Percentiles rank a stretch among this genome's conserved stretches.
Evolutionary conservation across 1,140 invertebrate species (phyloP).

Genomic region (Papilio machaon): DNA sequence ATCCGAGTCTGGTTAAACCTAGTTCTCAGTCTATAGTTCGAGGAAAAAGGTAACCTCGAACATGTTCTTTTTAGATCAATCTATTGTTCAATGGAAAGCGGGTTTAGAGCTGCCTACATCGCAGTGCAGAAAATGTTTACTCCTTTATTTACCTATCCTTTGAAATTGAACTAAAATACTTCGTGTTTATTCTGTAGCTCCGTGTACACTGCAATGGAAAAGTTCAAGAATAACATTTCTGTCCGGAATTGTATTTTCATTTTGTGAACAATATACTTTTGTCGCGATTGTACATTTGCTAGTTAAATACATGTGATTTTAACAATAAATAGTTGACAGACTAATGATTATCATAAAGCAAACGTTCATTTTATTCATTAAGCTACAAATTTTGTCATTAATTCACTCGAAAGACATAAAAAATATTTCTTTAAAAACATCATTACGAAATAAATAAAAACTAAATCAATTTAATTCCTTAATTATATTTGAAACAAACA

Average conservation of each 20-base stretch:
- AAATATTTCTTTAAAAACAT: no score
- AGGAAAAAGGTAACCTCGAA: background rate
- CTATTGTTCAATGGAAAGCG: background rate
- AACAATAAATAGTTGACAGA: no score
- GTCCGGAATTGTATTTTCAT: background rate
- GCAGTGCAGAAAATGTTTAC: background rate
- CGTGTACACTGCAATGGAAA: conserved; percentile 1
- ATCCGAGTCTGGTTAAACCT: background rate
- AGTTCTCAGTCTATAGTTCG: background rate
- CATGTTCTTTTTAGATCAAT: background rate
- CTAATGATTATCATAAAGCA: no score
- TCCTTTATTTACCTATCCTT: background rate
- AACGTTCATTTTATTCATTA: no score
- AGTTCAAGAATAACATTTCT: background rate
- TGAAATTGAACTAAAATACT: conserved; percentile 11
- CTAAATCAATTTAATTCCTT: no score
- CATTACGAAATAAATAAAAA: no score
- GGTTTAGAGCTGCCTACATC: background rate
- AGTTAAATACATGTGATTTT: background rate
- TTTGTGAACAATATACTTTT: background rate
- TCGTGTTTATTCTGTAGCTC: background rate
- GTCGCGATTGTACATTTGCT: background rate
- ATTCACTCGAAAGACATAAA: no score
- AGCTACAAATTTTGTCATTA: no score
- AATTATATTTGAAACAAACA: no score